Evolutionary conservation across 53 echinoderm and acorn worm species (phyloP), one percentile per base, ranked within the genome.

Genomic region (Holothuria leucospilota): DNA sequence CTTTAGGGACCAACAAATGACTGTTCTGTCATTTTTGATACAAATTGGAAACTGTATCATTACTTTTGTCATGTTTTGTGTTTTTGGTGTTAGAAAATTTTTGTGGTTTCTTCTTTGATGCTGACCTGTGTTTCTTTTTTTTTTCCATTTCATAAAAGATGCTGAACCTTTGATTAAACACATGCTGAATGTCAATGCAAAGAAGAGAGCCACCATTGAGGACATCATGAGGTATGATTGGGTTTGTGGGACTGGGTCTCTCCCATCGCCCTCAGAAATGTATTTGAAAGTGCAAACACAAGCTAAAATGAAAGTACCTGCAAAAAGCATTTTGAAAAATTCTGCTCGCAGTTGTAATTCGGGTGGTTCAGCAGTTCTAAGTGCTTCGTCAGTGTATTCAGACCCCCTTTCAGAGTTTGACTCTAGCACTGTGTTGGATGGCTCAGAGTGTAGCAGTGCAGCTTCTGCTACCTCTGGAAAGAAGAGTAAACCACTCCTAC

Each of bases 151-250:
- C 46, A 8, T 11, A 5, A 46, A 46, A 82, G 82, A 82, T 82
- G 82, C 82, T 63, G 82, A 82, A 64, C 42, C 82, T 29, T 82
- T 98, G 39, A 98, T 98, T 56, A 90, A 87, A 46, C 88, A 82
- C 42, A 88, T 98, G 81, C 82, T 98, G 86, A 93, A 88, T 14
- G 92, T 98, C 14, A 90, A 95, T 82, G 90, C 99, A 16, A 88
- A 90, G 49, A 90, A 92, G 65, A 74, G 95, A 49, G 95, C 93
- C 29, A 93, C 93, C 65, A 94, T 98, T 28, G 93, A 95, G 20
- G 99, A 93, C 60, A 91, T 98, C 69, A 82, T 91, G 62, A 88
- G 86, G 66, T 88, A 95, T 56, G 90, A 87, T 20, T 98, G 99
- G 99, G 90, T 89, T 72, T 82, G 82, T 41, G 93, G 84, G 62